Base-by-base conservation (phyloP, 2,797 vertebrate genomes). In the Acipenser ruthenus region DNA sequence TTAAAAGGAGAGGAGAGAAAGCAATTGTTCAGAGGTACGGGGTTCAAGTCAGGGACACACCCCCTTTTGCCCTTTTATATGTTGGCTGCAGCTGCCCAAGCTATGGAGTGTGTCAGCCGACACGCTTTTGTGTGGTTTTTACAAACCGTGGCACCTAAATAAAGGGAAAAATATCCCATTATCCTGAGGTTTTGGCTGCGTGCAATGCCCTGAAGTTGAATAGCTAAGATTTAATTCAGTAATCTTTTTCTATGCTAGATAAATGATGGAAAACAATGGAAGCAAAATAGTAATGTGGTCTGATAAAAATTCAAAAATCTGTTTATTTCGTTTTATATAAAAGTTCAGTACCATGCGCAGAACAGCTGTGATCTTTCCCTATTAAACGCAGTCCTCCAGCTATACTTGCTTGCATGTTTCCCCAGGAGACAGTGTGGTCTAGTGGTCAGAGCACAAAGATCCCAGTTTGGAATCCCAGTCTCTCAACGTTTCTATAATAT, bases 341-440 rank as follows among this genome's bases (percentile, higher is more conserved):
- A 37, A 37, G 23, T 37, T 3, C 4, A 37, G 3, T 37, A 37
- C 23, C 50, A 65, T 11, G 23, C 2, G 58, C 15, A 65, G 47
- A 11, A 49, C 3, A 47, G 10, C 8, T 49, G n/a, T 62, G 60
- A 52, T 15, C 11, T 23, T 53, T 67, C 49, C 11, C 23, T 37
- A 37, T 37, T 37, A 3, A 37, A 37, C 23, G 4, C 23, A 4
- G 23, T 3, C 23, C 23, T 37, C 23, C 18, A 52, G 60, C 13
- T 52, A 47, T 55, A 23, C 55, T 56, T 15, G 52, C 8, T 56
- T 15, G 52, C 11, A 11, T 52, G 6, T 60, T 8, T 60, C 37
- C 63, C 52, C 23, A 65, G 61, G 68, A n/a, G 49, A 62, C 37
- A 69, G 56, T 7, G 13, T 53, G 60, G 48, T 50, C 63, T 69